A percentile compares a stretch with the other conserved stretches of the same genome.
Conservation (phyloP, 2,797 vertebrate species). For the Lagocephalus sceleratus region DNA sequence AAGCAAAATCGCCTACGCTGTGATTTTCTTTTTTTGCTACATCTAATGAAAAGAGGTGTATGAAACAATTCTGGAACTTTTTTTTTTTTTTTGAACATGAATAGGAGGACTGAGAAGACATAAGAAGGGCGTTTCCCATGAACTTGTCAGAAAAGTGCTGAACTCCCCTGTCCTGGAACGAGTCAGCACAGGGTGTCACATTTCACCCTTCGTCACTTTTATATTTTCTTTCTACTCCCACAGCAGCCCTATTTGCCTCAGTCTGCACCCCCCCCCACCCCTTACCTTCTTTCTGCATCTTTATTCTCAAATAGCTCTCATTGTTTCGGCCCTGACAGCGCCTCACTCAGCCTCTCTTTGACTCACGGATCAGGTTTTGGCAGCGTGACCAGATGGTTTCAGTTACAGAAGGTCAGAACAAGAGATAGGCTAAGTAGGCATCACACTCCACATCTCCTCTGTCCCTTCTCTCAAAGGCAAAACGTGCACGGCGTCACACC, state of each 20-base stretch:
- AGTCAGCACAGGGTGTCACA: constrained; percentile 51
- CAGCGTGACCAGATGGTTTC: constrained; percentile 50
- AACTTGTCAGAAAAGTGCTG: constrained; percentile 36
- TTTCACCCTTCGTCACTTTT: constrained; percentile 50
- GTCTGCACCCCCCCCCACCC: too few species aligned
- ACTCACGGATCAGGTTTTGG: constrained; percentile 52
- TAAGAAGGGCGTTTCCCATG: constrained; percentile 49
- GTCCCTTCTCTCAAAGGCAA: constrained; percentile 7
- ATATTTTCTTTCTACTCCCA: constrained; percentile 23
- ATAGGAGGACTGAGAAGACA: constrained; percentile 19
- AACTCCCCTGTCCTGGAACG: constrained; percentile 30
- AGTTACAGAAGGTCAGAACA: constrained; percentile 58
- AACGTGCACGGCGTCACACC: too few species aligned
- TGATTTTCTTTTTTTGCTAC: not conserved
- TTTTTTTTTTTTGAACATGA: constrained; percentile 18
- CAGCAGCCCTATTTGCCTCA: constrained; percentile 5
- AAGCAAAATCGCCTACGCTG: constrained; percentile 17
- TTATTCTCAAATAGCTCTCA: constrained; percentile 27
- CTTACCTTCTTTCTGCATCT: not conserved
- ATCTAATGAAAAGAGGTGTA: not conserved
- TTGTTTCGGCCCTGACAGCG: constrained; percentile 40
- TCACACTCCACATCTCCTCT: not conserved
- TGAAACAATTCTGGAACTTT: not conserved
- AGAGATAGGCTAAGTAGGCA: constrained; percentile 38
- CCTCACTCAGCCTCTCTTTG: constrained; percentile 36